A percentile compares a stretch with the other conserved stretches of the same genome.
These are phyloP conservation scores for Bolinopsis microptera DNA, from an alignment of 37 sponge, comb jelly and placozoan species.

Conservation along the genomic window DNA sequence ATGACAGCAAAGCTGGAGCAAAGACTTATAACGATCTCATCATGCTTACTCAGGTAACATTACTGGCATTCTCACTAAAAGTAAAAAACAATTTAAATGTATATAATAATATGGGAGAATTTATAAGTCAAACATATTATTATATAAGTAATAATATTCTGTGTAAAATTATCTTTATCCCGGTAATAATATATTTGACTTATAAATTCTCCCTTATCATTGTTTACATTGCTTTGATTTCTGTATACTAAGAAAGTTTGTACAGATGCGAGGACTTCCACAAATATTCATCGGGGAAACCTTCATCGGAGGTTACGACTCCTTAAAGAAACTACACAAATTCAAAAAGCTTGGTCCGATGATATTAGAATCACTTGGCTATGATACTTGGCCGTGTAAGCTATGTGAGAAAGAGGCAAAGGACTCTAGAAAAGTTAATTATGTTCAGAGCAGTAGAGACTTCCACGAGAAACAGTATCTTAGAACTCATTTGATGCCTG, in stretches of 20 bases:
- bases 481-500: background rate
- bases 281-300: slow-evolving; percentile 10
- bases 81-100: too few relatives aligned
- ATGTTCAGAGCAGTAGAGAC: background rate
- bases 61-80: too few relatives aligned
- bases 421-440: background rate
- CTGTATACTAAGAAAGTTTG: background rate
- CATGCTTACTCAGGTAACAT: background rate
- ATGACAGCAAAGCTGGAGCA: background rate
- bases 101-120: too few relatives aligned
- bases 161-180: too few relatives aligned
- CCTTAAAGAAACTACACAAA: background rate
- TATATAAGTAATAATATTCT: too few relatives aligned
- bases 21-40: slow-evolving; percentile 15
- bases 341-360: background rate
- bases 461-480: background rate
- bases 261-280: background rate
- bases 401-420: background rate
- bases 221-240: too few relatives aligned
- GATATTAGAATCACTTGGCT: background rate
- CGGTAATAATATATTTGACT: too few relatives aligned
- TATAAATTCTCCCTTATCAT: too few relatives aligned
- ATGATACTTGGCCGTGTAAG: background rate
- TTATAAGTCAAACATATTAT: too few relatives aligned
- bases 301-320: slow-evolving; percentile 9